Evolutionary conservation across 2,888 invertebrate species (phyloP).

Genomic region (Cotesia congregata): DNA sequence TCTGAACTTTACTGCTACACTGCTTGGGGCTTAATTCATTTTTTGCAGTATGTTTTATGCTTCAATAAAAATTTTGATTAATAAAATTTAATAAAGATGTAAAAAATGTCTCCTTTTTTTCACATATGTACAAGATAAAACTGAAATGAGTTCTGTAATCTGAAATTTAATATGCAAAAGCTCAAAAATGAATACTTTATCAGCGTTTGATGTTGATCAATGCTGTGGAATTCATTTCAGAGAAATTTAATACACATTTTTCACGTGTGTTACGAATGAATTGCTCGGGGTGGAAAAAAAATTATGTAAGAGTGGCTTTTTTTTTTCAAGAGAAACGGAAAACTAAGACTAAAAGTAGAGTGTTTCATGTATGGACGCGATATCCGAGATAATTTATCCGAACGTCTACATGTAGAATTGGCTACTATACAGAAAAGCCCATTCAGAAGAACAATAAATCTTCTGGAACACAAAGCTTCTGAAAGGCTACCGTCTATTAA

Average conservation of each 20-base stretch:
- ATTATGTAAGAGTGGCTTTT: not conserved
- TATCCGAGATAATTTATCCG: slow-evolving; percentile 46
- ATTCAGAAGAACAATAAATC: slow-evolving; percentile 49
- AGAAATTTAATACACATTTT: not conserved
- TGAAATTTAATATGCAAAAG: no score
- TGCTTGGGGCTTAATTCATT: no score
- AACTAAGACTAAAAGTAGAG: slow-evolving; percentile 5
- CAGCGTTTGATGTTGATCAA: no score
- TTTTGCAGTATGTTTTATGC: no score
- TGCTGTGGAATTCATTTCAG: no score
- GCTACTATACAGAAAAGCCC: slow-evolving; percentile 44
- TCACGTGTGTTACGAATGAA: not conserved
- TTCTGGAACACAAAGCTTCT: slow-evolving; percentile 41
- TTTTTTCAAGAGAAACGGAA: slow-evolving; percentile 18
- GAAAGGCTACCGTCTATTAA: slow-evolving; percentile 51
- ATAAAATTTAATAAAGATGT: no score
- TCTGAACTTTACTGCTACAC: no score
- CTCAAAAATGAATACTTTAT: no score
- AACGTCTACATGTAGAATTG: slow-evolving; percentile 48
- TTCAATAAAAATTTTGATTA: no score
- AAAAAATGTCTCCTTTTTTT: no score
- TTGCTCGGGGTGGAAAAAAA: not conserved
- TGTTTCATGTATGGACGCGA: slow-evolving; percentile 14
- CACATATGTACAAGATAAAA: no score
- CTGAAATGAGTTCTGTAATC: no score